These are phyloP conservation scores for Daphoenositta chrysoptera DNA, from an alignment of 2,113 vertebrate genomes.

Conservation along the genomic window DNA sequence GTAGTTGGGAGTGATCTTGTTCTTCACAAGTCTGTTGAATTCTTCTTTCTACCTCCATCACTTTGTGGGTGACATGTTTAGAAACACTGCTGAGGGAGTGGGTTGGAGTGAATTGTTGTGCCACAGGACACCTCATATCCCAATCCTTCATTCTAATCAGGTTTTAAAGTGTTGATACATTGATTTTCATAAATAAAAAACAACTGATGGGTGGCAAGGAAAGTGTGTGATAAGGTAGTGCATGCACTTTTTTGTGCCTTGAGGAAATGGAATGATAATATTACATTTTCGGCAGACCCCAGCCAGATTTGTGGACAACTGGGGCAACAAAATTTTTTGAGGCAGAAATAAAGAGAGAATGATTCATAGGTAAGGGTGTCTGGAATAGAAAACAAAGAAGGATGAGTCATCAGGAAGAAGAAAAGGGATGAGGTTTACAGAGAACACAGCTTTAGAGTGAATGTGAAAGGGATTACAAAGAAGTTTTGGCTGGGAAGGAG, in stretches of 20 bases:
- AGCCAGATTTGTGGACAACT: not conserved
- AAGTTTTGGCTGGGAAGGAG: not conserved
- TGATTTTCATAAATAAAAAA: not conserved
- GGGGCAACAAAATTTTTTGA: not conserved
- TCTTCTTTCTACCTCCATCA: fast-evolving
- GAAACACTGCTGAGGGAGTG: not conserved
- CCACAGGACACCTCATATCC: not conserved
- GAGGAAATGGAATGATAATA: not conserved
- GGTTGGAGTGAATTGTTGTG: not conserved
- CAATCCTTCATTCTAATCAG: not conserved
- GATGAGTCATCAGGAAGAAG: not conserved
- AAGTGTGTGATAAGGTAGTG: not conserved
- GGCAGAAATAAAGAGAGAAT: not conserved
- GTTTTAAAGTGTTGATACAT: not conserved
- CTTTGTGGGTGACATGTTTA: not conserved
- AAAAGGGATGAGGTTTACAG: not conserved
- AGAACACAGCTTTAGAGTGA: not conserved
- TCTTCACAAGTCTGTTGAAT: not conserved
- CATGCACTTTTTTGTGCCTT: not conserved
- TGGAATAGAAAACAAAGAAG: not conserved
- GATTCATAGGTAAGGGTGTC: not conserved
- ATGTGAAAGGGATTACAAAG: not conserved
- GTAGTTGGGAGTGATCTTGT: not conserved
- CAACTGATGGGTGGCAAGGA: not conserved
- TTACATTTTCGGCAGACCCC: not conserved